Evolutionary conservation across 2,113 vertebrate species (phyloP), one percentile per base, ranked within the genome.

Genomic region (Nannobrachium achirus): DNA sequence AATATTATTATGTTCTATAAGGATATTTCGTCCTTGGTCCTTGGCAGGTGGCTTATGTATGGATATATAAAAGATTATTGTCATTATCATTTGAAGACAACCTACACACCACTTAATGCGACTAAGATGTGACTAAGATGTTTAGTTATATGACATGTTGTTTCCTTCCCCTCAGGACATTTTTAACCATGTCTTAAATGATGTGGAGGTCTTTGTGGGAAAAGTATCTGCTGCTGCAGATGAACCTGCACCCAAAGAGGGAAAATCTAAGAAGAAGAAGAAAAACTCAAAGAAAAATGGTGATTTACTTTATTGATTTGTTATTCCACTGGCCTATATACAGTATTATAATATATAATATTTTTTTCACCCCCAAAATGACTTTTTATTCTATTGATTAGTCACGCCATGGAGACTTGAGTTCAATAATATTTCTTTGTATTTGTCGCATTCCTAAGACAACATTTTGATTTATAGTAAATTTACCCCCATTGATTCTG

Each of bases 191-290:
- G 8, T 93, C 14, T 63, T 97, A 15, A 6, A 0, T 0, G 96
- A 98, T 62, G 48, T 96, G 33, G 96, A 98, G 41, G 40, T 86
- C n/a, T 98, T 98, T 1, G 0, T 81, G 78, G 9, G 1, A 7
- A 94, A 85, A 72, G 42, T 77, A 7, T 8, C 6, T 5, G 13
- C 20, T n/a, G 75, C 76, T 56, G 0, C 16, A 8, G n/a, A 2
- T 8, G 7, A n/a, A 4, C 0, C 44, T 1, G 0, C 16, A 8
- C 9, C 1, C 4, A 20, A 67, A 52, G 13, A 73, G 0, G n/a
- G 33, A 0, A 79, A 53, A 25, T 8, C 3, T 50, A 90, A 89
- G 33, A 90, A 76, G 45, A 93, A 83, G 8, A 90, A 87, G 51
- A 91, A 89, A 48, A 80, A 64, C 45, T 75, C 86, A n/a, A 60